phyloP scores from a whole-genome alignment of 2,888 invertebrate genomes.

The Noctua pronuba region DNA sequence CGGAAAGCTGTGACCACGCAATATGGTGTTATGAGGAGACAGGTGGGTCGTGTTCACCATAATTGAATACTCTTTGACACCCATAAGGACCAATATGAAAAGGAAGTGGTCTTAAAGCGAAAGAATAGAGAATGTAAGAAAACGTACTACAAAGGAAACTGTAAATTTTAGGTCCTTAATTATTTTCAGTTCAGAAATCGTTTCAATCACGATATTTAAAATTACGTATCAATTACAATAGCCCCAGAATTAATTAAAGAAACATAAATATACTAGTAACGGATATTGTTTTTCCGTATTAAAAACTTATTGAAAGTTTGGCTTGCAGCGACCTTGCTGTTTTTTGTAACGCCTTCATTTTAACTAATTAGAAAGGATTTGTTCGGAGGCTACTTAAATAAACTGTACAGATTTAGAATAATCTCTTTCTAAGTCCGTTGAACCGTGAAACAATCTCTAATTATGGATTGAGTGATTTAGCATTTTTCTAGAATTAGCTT shows the following conservation, averaged over 20 bases:
- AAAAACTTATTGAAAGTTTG: conserved; percentile 68
- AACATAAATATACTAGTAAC: conserved; percentile 56
- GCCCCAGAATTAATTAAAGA: conserved; percentile 51
- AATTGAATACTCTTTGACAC: neutral
- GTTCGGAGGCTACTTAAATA: conserved; percentile 37
- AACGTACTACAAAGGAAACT: too few species aligned
- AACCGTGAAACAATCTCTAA: conserved; percentile 28
- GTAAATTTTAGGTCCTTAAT: too few species aligned
- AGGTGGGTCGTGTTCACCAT: neutral
- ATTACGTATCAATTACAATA: conserved; percentile 19
- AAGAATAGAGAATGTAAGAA: too few species aligned
- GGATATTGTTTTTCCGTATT: conserved; percentile 69
- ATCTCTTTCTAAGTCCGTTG: conserved; percentile 33
- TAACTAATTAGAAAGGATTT: conserved; percentile 66
- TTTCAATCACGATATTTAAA: conserved; percentile 7
- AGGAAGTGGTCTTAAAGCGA: neutral
- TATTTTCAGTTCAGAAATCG: conserved; percentile 7
- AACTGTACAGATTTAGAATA: conserved; percentile 37
- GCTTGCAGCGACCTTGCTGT: conserved; percentile 68
- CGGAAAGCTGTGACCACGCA: neutral
- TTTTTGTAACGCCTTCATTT: conserved; percentile 51
- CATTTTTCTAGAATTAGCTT: neutral
- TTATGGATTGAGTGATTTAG: neutral
- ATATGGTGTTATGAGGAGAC: conserved; percentile 20
- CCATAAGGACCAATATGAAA: neutral